These are phyloP conservation scores for Monoplex corrugatus DNA, from an alignment of 2,888 invertebrate species.

Conservation along the genomic window DNA sequence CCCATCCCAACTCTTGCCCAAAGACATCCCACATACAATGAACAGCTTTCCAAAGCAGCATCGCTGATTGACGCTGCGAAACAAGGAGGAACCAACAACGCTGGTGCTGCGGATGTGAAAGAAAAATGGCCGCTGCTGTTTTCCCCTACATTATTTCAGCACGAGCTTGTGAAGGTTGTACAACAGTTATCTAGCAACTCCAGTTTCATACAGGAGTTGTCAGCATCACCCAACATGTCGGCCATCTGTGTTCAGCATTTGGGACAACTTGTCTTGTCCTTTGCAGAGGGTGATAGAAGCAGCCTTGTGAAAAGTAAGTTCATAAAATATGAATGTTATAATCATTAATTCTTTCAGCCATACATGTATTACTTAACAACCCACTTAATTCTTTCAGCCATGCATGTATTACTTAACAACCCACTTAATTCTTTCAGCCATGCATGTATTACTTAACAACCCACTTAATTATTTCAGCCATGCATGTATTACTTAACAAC, in stretches of 20 bases:
- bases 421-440: no score
- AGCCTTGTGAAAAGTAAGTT: neutral
- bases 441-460: neutral
- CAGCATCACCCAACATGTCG: neutral
- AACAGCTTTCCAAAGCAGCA: neutral
- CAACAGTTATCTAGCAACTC: neutral
- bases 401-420: no score
- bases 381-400: no score
- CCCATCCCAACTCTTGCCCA: neutral
- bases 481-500: neutral
- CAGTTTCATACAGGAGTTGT: neutral
- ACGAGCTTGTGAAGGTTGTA: neutral
- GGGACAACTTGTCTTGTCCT: neutral
- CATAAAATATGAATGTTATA: neutral
- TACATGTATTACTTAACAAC: no score
- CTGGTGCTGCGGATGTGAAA: neutral
- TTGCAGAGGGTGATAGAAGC: neutral
- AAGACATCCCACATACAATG: neutral
- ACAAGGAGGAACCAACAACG: neutral
- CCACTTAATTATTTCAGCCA: neutral
- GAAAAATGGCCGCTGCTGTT: neutral
- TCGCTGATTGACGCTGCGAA: neutral
- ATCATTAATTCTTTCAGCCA: no score
- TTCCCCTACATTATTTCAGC: neutral
- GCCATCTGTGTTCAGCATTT: neutral